Conservation (phyloP, 2,113 vertebrate genomes). For the Spheniscus mendiculus region DNA sequence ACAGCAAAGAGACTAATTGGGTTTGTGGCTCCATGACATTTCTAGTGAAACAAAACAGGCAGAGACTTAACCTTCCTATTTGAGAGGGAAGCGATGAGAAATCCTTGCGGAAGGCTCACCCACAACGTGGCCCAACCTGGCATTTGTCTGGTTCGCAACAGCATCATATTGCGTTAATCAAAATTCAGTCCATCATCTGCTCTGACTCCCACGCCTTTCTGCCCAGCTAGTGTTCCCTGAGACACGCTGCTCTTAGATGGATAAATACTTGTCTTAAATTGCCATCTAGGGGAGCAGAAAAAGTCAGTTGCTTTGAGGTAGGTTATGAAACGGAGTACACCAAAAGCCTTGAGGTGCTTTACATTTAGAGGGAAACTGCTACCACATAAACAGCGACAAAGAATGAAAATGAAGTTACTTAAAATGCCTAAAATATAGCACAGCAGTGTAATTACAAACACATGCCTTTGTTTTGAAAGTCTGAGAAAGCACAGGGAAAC, state of each 20-base stretch:
- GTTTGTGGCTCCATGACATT: background rate
- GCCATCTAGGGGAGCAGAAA: conserved; percentile 52
- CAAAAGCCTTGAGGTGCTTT: background rate
- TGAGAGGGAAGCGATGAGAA: background rate
- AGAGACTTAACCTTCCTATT: background rate
- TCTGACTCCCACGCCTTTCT: background rate
- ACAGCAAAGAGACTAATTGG: background rate
- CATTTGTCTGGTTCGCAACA: background rate
- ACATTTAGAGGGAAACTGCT: background rate
- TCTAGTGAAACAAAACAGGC: background rate
- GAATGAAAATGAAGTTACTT: background rate
- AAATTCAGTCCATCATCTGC: background rate
- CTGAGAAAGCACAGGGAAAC: background rate
- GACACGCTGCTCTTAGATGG: background rate
- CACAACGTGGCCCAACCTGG: background rate
- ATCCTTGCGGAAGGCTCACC: background rate
- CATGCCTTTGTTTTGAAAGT: background rate
- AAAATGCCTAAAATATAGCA: background rate
- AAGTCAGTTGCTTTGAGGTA: background rate
- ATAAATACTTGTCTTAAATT: conserved; percentile 38
- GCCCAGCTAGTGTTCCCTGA: background rate
- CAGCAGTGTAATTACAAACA: background rate
- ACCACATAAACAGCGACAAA: background rate
- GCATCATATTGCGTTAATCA: background rate
- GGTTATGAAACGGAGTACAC: background rate